Conservation (phyloP, 2,888 invertebrate species). For the Conus canariensis region DNA sequence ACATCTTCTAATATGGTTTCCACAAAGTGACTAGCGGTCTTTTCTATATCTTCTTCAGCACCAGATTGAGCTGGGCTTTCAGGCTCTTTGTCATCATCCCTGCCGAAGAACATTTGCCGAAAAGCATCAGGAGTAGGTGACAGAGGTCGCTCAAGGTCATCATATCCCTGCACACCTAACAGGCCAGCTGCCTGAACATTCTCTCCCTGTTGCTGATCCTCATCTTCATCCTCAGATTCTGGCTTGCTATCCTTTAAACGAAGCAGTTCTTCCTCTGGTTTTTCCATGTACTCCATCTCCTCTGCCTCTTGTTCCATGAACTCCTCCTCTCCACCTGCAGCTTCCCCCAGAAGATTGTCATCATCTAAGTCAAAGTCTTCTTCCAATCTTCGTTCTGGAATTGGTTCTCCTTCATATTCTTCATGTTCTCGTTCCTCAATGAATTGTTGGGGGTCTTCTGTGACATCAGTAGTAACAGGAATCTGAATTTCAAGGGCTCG, state of each 20-base stretch:
- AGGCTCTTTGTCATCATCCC: constrained; percentile 32
- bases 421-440: constrained; percentile 21
- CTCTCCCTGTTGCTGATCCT: constrained; percentile 49
- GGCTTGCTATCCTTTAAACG: constrained; percentile 52
- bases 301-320: constrained; percentile 53
- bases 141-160: constrained; percentile 81
- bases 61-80: constrained; percentile 30
- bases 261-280: constrained; percentile 57
- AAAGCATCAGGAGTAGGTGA: constrained; percentile 79
- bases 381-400: constrained; percentile 33
- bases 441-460: neutral
- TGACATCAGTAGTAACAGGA: neutral
- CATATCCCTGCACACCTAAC: constrained; percentile 58
- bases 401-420: constrained; percentile 45
- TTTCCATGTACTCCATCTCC: constrained; percentile 48
- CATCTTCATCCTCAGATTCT: constrained; percentile 55
- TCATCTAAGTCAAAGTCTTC: constrained; percentile 52
- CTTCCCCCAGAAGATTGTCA: constrained; percentile 39
- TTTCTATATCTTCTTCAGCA: constrained; percentile 59
- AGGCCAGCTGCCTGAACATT: constrained; percentile 53
- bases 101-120: constrained; percentile 65
- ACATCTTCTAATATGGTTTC: constrained; percentile 73
- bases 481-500: constrained; percentile 59
- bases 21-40: constrained; percentile 72
- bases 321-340: constrained; percentile 54